phyloP scores from a whole-genome alignment of 1,140 invertebrate genomes.

The Listronotus bonariensis region DNA sequence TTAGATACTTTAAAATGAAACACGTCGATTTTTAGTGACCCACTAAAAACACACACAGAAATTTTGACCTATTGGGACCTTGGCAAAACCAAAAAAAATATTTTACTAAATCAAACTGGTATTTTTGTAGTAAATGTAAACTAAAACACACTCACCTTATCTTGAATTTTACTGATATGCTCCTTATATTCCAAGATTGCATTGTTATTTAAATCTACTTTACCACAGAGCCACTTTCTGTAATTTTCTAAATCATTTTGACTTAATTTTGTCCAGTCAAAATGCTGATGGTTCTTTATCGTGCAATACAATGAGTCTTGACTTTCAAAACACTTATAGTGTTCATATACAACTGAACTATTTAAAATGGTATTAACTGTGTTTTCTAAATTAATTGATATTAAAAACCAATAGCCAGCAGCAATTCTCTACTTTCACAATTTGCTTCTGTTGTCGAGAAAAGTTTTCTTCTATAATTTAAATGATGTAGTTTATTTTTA shows the following conservation, averaged over 20 bases:
- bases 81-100: too few relatives aligned
- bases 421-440: conserved; percentile 23
- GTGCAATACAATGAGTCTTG: neutral
- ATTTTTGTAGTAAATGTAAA: too few relatives aligned
- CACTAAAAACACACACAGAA: too few relatives aligned
- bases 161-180: conserved; percentile 17
- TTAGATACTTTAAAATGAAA: too few relatives aligned
- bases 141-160: conserved; percentile 14
- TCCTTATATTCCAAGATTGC: conserved; percentile 19
- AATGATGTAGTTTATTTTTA: conserved; percentile 3
- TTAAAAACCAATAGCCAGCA: conserved; percentile 20
- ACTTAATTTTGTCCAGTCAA: conserved; percentile 16
- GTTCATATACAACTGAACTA: neutral
- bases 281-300: neutral
- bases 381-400: neutral
- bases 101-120: too few relatives aligned
- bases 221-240: conserved; percentile 22
- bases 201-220: conserved; percentile 22
- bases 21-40: too few relatives aligned
- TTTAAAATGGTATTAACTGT: conserved; percentile 9
- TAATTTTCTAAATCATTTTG: conserved; percentile 23
- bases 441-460: neutral
- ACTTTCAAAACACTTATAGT: neutral
- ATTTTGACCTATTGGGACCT: too few relatives aligned
- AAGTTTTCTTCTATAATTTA: conserved; percentile 20